Conservation (phyloP, 2,797 vertebrate species). For the Lateolabrax maculatus region DNA sequence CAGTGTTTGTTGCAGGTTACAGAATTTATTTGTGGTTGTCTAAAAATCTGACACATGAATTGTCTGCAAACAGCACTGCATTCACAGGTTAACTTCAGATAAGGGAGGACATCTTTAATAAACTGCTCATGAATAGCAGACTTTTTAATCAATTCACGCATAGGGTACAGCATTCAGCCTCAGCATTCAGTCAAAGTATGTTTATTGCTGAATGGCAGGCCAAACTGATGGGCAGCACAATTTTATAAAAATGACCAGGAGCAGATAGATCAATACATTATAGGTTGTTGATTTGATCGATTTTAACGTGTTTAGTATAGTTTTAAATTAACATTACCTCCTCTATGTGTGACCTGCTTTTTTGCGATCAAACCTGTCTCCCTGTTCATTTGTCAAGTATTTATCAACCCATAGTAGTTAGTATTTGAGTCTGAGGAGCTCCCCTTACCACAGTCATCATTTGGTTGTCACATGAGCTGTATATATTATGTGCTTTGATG, state of each 20-base stretch:
- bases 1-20: not conserved
- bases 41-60: not conserved
- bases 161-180: not conserved
- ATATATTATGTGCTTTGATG: not conserved
- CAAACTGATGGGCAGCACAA: not conserved
- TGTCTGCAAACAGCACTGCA: not conserved
- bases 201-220: not conserved
- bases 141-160: not conserved
- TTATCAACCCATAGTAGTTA: conserved; percentile 18
- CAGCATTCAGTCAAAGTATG: not conserved
- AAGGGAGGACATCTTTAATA: not conserved
- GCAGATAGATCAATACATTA: not conserved
- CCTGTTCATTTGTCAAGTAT: conserved; percentile 1
- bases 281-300: conserved; percentile 11
- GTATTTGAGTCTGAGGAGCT: not conserved
- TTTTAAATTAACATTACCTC: not conserved
- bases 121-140: not conserved
- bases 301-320: not conserved
- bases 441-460: not conserved
- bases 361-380: not conserved
- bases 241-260: conserved; percentile 3
- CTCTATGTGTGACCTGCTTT: not conserved
- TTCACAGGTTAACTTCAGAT: not conserved
- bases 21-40: not conserved
- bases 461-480: not conserved